Conservation (phyloP, 2,113 vertebrate genomes). For the Scatophagus argus region DNA sequence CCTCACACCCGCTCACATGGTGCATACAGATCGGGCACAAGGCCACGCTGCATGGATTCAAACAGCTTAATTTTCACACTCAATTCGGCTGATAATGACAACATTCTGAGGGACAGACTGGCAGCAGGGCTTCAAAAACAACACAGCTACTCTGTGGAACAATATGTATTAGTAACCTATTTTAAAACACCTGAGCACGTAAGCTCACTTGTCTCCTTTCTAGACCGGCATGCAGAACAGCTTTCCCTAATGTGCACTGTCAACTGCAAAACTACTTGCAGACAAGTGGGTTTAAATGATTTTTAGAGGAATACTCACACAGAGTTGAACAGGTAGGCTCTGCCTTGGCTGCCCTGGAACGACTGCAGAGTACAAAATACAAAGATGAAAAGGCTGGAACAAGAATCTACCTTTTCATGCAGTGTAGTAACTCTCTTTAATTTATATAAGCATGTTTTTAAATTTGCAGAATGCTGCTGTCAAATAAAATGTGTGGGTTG, state of each 20-base stretch:
- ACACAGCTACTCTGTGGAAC: background rate
- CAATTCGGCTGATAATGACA: conserved; percentile 49
- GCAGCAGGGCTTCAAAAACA: conserved; percentile 18
- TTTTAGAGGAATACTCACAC: conserved; percentile 87
- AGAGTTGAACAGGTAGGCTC: conserved; percentile 96
- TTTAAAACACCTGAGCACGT: conserved; percentile 12
- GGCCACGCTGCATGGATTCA: conserved; percentile 39
- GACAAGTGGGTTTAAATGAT: conserved; percentile 19
- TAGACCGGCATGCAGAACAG: background rate
- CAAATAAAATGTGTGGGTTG: background rate
- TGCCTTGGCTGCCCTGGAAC: conserved; percentile 95
- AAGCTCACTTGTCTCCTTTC: conserved; percentile 13
- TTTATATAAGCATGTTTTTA: background rate
- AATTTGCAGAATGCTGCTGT: background rate
- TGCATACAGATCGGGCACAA: conserved; percentile 26
- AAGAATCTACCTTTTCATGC: conserved; percentile 5
- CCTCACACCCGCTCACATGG: conserved; percentile 55
- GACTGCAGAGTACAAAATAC: conserved; percentile 83
- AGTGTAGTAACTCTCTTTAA: background rate
- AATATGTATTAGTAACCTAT: background rate
- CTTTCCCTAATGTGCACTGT: background rate
- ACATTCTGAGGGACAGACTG: conserved; percentile 33
- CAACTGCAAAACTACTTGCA: background rate
- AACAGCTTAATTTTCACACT: conserved; percentile 54
- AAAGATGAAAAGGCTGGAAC: conserved; percentile 24